Evolutionary conservation across 2,888 invertebrate genomes (phyloP).

Genomic region (Hydriomena furcata): DNA sequence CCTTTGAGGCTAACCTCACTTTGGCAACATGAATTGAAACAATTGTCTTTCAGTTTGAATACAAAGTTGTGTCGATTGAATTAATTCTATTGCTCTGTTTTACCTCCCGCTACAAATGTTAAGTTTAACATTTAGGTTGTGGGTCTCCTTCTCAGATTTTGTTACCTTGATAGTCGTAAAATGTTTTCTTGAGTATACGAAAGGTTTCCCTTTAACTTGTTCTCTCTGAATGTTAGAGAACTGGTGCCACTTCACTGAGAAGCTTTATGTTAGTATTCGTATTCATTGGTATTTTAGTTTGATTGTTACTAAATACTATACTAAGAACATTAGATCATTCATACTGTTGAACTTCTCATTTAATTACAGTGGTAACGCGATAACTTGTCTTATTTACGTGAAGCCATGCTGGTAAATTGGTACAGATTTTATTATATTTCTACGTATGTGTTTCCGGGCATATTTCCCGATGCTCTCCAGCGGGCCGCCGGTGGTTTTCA

Average conservation of each 20-base stretch:
- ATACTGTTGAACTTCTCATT: slow-evolving; percentile 1
- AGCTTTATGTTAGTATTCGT: slow-evolving; percentile 23
- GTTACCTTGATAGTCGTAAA: slow-evolving; percentile 48
- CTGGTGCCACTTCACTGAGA: slow-evolving; percentile 29
- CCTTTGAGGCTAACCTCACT: slow-evolving; percentile 68
- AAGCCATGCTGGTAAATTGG: slow-evolving; percentile 19
- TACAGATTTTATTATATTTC: slow-evolving; percentile 26
- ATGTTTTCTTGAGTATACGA: slow-evolving; percentile 40
- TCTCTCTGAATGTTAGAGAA: slow-evolving; percentile 33
- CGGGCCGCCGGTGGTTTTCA: slow-evolving; percentile 48
- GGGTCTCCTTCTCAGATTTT: slow-evolving; percentile 51
- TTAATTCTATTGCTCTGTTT: slow-evolving; percentile 79
- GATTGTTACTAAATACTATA: too few relatives aligned
- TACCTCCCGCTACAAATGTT: slow-evolving; percentile 67
- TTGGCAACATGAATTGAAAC: slow-evolving; percentile 65
- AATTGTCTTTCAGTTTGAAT: slow-evolving; percentile 71
- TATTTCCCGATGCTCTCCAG: slow-evolving; percentile 28
- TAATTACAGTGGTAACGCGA: background rate
- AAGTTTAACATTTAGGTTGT: slow-evolving; percentile 66
- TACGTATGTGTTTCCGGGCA: slow-evolving; percentile 22
- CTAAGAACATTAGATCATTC: background rate
- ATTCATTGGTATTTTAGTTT: slow-evolving; percentile 8
- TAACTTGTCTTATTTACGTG: slow-evolving; percentile 17
- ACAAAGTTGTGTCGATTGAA: slow-evolving; percentile 76
- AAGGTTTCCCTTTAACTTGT: slow-evolving; percentile 44